A percentile compares a stretch with the other conserved stretches of the same genome.
Evolutionary conservation across 2,888 invertebrate species (phyloP).

Genomic region (Pediacus dermestoides): DNA sequence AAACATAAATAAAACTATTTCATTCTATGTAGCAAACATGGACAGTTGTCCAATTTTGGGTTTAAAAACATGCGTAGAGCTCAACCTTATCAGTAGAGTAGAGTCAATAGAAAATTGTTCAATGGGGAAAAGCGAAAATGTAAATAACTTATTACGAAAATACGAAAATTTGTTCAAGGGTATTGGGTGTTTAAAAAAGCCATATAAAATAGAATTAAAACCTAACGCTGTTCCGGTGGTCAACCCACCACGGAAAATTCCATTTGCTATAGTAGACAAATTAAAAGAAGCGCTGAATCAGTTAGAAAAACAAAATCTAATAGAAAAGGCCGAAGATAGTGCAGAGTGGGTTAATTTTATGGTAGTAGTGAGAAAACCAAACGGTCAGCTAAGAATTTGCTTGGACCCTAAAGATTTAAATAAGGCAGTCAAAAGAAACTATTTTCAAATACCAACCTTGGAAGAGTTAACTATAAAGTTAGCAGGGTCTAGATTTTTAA

Average conservation of each 20-base stretch:
- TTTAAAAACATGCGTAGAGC: too few species aligned
- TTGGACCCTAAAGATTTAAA: conserved; percentile 25
- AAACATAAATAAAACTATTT: too few species aligned
- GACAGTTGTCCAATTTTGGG: too few species aligned
- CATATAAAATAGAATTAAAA: conserved; percentile 18
- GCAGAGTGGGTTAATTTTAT: conserved; percentile 26
- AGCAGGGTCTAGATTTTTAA: conserved; percentile 16
- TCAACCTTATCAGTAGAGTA: too few species aligned
- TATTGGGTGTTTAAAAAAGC: conserved; percentile 12
- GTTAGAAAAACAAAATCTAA: conserved; percentile 23
- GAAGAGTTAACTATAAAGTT: conserved; percentile 21
- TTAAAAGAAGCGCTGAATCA: conserved; percentile 19
- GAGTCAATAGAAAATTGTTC: too few species aligned
- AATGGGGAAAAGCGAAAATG: too few species aligned
- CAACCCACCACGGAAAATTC: conserved; percentile 23
- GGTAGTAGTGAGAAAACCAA: conserved; percentile 26
- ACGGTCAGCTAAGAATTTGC: conserved; percentile 23
- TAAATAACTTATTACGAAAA: too few species aligned
- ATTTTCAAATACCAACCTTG: conserved; percentile 17
- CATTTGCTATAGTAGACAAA: conserved; percentile 20
- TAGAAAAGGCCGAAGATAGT: conserved; percentile 10
- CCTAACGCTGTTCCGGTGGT: conserved; percentile 13
- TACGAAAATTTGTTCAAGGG: conserved; percentile 11
- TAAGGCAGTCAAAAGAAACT: conserved; percentile 16
- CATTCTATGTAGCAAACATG: too few species aligned